phyloP scores from a whole-genome alignment of 2,797 vertebrate species.

The Pangasius macronema region DNA sequence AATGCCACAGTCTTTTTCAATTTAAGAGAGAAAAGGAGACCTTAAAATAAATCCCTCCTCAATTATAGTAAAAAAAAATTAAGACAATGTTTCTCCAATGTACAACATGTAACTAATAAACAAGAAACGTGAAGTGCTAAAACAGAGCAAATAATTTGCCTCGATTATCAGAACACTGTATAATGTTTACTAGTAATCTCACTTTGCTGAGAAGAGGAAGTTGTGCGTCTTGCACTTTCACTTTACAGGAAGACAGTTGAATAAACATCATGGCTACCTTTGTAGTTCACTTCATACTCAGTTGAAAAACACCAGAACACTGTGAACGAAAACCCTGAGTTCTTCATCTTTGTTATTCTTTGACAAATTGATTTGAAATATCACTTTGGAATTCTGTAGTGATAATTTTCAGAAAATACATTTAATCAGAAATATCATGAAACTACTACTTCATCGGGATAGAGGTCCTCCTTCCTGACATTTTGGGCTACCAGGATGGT shows the following conservation, averaged over 20 bases:
- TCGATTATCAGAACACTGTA: neutral
- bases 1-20: conserved; percentile 39
- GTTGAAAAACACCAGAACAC: no score
- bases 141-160: neutral
- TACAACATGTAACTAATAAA: conserved; percentile 34
- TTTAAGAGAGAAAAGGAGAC: conserved; percentile 28
- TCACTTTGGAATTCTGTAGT: no score
- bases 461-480: neutral
- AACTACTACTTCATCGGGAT: neutral
- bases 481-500: neutral
- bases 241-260: no score
- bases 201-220: no score
- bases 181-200: neutral
- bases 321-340: no score
- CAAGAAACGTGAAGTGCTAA: conserved; percentile 26
- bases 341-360: no score
- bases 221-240: no score
- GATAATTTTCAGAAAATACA: no score
- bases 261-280: no score
- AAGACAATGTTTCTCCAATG: conserved; percentile 30
- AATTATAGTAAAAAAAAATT: conserved; percentile 46
- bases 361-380: no score
- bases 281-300: no score
- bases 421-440: neutral
- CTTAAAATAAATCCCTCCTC: conserved; percentile 29